phyloP scores from a whole-genome alignment of 2,113 vertebrate species.

The cattle (Bos taurus) region ARS-UCD2.0 NC_037352.1:30417501-30418000 shows the following conservation, averaged over 20 bases:
- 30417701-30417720: background rate
- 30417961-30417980: background rate
- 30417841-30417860: background rate
- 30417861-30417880: background rate
- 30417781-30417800: background rate
- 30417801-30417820: background rate
- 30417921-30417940: background rate
- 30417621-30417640: background rate
- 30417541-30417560: background rate
- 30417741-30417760: background rate
- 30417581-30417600: background rate
- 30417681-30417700: background rate
- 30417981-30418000: background rate
- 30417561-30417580: constrained; percentile 6
- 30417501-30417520: background rate
- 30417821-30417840: background rate
- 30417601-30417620: background rate
- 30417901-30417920: no score
- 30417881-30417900: background rate
- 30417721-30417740: constrained; percentile 25
- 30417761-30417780: background rate
- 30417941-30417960: background rate
- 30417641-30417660: background rate
- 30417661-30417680: background rate
- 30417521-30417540: background rate